These are phyloP conservation scores for Antheraea yamamai DNA, from an alignment of 2,888 invertebrate species.

Conservation along the genomic window DNA sequence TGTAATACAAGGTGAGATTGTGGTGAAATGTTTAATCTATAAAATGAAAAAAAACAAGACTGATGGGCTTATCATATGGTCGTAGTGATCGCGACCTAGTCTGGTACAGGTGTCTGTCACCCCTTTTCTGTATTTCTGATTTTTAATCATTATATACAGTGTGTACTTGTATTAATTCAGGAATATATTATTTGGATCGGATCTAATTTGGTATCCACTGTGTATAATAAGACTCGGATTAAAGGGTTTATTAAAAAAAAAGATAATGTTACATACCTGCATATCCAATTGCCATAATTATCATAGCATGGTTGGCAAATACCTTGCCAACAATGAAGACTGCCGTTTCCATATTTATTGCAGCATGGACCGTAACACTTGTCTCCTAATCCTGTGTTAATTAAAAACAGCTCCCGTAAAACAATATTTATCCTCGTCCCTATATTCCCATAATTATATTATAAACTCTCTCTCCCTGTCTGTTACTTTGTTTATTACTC, in stretches of 20 bases:
- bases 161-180: not conserved
- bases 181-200: not conserved
- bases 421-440: not conserved
- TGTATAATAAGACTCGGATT: not conserved
- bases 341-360: conserved; percentile 49
- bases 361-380: conserved; percentile 68
- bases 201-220: not conserved
- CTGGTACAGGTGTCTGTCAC: no score
- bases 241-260: not conserved
- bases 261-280: conserved; percentile 52
- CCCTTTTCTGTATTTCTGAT: not conserved
- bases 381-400: conserved; percentile 61
- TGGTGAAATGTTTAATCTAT: no score
- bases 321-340: conserved; percentile 69
- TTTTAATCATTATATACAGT: not conserved
- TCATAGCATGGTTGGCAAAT: conserved; percentile 66
- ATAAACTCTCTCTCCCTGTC: no score
- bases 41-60: no score
- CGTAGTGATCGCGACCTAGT: no score
- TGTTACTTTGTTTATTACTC: no score
- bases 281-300: conserved; percentile 60
- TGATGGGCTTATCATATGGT: no score
- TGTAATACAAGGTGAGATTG: no score
- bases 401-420: not conserved
- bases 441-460: no score